A percentile compares a stretch with the other conserved stretches of the same genome.
These are phyloP conservation scores for Huso huso DNA, from an alignment of 2,797 vertebrate genomes.

Conservation along the genomic window DNA sequence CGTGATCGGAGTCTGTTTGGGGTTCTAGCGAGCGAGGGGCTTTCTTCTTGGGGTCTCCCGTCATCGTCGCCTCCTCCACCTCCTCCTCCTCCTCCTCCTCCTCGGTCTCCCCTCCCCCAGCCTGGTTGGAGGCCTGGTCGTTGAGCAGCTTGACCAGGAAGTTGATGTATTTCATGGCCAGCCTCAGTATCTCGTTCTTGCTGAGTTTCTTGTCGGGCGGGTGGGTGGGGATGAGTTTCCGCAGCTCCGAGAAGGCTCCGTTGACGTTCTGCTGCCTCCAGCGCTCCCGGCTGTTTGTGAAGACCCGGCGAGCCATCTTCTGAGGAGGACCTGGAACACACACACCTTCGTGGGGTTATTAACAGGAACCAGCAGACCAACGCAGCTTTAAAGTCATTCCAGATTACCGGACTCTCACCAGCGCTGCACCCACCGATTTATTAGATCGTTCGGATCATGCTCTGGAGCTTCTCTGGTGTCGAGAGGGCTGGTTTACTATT, in stretches of 20 bases:
- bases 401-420: not conserved
- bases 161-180: slow-evolving; percentile 86
- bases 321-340: slow-evolving; percentile 61
- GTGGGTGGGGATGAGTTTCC: slow-evolving; percentile 83
- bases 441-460: not conserved
- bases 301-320: slow-evolving; percentile 80
- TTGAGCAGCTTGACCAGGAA: slow-evolving; percentile 78
- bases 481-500: too few species aligned
- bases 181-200: slow-evolving; percentile 86
- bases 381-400: not conserved
- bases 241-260: slow-evolving; percentile 81
- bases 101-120: not conserved
- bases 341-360: slow-evolving; percentile 4
- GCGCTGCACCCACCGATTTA: not conserved
- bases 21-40: slow-evolving; percentile 14
- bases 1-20: slow-evolving; percentile 23
- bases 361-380: not conserved
- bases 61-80: slow-evolving; percentile 18
- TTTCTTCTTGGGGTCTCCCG: slow-evolving; percentile 1
- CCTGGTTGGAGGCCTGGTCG: slow-evolving; percentile 62
- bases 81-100: slow-evolving; percentile 18
- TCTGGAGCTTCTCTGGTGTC: too few species aligned
- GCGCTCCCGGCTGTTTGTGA: slow-evolving; percentile 88
- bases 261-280: slow-evolving; percentile 93
- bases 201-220: slow-evolving; percentile 88